Percentiles rank a stretch among this genome's conserved stretches.
These are phyloP conservation scores for Bothrops jararaca DNA, from an alignment of 2,113 vertebrate genomes.

Conservation along the genomic window DNA sequence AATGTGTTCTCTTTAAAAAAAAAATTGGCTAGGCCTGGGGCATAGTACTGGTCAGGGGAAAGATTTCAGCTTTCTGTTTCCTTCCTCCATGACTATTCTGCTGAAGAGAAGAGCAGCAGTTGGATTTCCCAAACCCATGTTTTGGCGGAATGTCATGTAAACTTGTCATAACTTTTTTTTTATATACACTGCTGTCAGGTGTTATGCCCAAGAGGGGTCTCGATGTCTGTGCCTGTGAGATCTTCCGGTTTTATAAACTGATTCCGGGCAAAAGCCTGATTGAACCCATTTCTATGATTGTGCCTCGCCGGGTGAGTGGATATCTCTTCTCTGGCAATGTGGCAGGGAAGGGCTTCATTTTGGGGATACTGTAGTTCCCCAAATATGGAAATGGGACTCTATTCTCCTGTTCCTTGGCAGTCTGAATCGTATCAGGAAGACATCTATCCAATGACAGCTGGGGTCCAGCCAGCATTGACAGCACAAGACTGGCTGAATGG, in stretches of 20 bases:
- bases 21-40: background rate
- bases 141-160: background rate
- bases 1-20: background rate
- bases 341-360: background rate
- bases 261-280: constrained; percentile 86
- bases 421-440: constrained; percentile 95
- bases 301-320: constrained; percentile 84
- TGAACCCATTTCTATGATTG: constrained; percentile 92
- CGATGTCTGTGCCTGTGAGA: constrained; percentile 87
- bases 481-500: constrained; percentile 88
- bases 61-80: background rate
- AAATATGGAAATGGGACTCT: background rate
- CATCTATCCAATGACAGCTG: constrained; percentile 91
- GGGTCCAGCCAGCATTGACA: constrained; percentile 79
- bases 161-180: background rate
- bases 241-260: constrained; percentile 94
- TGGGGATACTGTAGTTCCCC: background rate
- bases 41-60: background rate
- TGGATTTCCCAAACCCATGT: background rate
- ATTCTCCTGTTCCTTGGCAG: constrained; percentile 65
- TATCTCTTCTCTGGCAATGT: background rate
- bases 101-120: background rate
- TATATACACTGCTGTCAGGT: constrained; percentile 63
- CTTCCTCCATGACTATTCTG: background rate
- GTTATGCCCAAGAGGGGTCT: constrained; percentile 92